A percentile compares a stretch with the other conserved stretches of the same genome.
Evolutionary conservation across 2,797 vertebrate species (phyloP).

Genomic region (Mustela erminea): DNA sequence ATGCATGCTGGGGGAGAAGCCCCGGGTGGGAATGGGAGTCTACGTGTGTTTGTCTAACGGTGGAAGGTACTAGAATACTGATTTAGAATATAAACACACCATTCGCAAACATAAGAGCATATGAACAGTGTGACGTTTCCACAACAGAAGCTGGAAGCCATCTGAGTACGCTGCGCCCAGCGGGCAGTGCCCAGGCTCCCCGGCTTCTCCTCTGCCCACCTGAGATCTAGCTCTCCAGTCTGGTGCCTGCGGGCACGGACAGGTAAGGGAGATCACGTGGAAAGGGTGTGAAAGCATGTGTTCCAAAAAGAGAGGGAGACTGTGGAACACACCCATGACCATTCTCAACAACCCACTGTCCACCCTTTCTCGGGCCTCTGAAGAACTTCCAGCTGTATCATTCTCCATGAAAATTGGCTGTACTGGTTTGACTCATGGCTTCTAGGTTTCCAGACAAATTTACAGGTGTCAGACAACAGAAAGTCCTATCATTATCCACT

Average conservation of each 20-base stretch:
- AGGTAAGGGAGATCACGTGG: neutral
- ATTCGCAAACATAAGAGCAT: conserved; percentile 4
- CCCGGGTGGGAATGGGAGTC: neutral
- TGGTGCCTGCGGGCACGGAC: neutral
- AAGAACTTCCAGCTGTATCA: neutral
- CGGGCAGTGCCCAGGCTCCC: neutral
- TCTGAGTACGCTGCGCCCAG: neutral
- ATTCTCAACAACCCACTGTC: neutral
- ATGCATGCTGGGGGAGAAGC: neutral
- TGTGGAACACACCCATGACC: neutral
- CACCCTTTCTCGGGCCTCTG: neutral
- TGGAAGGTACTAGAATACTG: neutral
- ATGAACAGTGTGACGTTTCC: neutral
- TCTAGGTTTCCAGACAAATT: neutral
- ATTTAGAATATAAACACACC: neutral
- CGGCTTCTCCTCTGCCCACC: neutral
- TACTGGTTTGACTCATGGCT: neutral
- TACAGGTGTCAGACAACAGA: neutral
- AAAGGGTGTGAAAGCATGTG: neutral
- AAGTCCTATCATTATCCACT: neutral
- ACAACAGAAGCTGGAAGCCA: neutral
- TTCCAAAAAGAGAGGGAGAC: neutral
- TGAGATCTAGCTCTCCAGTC: neutral
- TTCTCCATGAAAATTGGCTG: neutral
- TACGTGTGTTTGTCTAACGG: neutral